Conservation (phyloP, 2,888 invertebrate genomes). For the Meteorus colon region DNA sequence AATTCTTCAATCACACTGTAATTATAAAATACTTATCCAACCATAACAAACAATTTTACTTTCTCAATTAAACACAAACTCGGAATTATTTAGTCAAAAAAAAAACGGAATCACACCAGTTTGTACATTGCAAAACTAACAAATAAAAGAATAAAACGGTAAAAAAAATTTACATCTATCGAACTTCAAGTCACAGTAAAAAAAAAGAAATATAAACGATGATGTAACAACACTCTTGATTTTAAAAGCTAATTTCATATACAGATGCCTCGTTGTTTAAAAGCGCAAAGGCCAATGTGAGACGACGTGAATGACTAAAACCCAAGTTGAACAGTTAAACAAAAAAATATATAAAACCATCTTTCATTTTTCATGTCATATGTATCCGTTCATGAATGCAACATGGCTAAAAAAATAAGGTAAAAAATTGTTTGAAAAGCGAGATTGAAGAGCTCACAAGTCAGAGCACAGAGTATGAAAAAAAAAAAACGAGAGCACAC, state of each 20-base stretch:
- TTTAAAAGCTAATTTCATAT: slow-evolving; percentile 14
- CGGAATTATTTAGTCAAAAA: too few species aligned
- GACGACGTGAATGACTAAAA: background rate
- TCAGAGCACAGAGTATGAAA: background rate
- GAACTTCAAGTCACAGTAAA: too few species aligned
- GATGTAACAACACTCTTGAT: slow-evolving; percentile 2
- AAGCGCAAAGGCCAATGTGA: background rate
- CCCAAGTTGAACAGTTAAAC: background rate
- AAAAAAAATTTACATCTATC: too few species aligned
- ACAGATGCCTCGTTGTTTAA: slow-evolving; percentile 26
- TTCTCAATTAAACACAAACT: too few species aligned
- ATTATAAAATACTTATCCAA: too few species aligned
- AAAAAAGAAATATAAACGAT: too few species aligned
- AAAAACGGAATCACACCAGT: too few species aligned
- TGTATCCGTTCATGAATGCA: slow-evolving; percentile 4
- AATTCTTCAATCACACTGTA: too few species aligned
- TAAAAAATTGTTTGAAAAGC: slow-evolving; percentile 5
- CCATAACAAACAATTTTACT: too few species aligned
- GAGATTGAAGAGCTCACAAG: slow-evolving; percentile 2
- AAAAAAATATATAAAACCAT: background rate
- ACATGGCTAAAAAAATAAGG: background rate
- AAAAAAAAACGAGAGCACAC: too few species aligned
- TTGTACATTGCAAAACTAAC: too few species aligned
- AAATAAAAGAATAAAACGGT: too few species aligned
- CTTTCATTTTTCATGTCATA: slow-evolving; percentile 20